Conservation (phyloP, 2,113 vertebrate species). For the Neoarius graeffei region DNA sequence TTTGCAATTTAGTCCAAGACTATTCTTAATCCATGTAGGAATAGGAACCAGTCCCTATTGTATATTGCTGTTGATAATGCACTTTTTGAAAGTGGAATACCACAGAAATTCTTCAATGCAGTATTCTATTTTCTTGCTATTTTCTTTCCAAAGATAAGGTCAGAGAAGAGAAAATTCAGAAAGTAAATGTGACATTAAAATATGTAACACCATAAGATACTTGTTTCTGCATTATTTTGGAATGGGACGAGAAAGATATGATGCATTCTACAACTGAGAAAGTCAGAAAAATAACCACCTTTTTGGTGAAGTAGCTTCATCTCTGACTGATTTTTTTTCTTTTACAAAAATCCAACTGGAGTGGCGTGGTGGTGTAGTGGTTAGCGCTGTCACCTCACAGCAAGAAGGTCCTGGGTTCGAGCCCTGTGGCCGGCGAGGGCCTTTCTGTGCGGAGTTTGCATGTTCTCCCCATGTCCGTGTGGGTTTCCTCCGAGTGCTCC, state of each 20-base stretch:
- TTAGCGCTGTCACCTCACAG: too few relatives aligned
- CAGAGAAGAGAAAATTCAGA: not conserved
- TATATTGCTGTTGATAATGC: slow-evolving; percentile 7
- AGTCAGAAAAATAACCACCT: not conserved
- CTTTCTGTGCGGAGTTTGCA: too few relatives aligned
- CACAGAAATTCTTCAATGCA: not conserved
- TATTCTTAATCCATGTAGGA: not conserved
- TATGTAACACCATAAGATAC: not conserved
- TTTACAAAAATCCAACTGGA: too few relatives aligned
- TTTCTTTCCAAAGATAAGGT: not conserved
- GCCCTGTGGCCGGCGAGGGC: too few relatives aligned
- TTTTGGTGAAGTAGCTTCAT: too few relatives aligned
- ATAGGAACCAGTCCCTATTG: not conserved
- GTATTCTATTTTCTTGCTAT: not conserved
- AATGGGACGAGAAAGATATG: not conserved
- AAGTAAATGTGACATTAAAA: not conserved
- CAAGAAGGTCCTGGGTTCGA: too few relatives aligned
- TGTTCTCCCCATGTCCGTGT: too few relatives aligned
- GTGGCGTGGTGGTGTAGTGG: too few relatives aligned
- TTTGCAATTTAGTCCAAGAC: not conserved
- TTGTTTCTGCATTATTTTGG: not conserved
- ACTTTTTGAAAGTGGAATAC: not conserved
- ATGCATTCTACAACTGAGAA: not conserved
- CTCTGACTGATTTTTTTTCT: too few relatives aligned
- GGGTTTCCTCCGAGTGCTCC: too few relatives aligned